Conservation (phyloP, 2,113 vertebrate species). For the Eolophus roseicapilla region DNA sequence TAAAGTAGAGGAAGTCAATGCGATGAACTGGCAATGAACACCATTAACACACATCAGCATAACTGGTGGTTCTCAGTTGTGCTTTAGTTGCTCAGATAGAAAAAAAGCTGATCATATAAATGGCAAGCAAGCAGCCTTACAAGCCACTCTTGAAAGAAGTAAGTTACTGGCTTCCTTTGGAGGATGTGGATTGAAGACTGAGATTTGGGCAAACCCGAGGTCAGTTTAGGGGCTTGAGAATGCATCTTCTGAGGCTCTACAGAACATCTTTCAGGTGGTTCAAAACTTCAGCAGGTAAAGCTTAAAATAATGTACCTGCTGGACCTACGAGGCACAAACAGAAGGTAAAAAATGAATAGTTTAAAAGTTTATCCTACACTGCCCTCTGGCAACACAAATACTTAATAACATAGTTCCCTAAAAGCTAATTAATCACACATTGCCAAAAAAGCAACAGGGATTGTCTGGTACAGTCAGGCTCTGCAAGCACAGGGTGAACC, state of each 20-base stretch:
- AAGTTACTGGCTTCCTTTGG: neutral
- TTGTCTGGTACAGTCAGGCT: neutral
- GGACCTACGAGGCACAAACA: neutral
- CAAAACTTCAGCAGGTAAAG: fast-evolving
- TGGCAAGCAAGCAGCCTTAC: neutral
- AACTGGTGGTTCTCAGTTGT: neutral
- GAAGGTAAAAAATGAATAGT: neutral
- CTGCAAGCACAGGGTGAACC: neutral
- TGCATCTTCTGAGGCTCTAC: neutral
- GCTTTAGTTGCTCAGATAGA: neutral
- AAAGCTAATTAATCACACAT: neutral
- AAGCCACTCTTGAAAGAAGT: neutral
- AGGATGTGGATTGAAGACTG: neutral
- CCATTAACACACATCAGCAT: neutral
- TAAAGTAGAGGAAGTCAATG: neutral
- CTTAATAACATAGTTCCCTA: neutral
- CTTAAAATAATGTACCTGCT: neutral
- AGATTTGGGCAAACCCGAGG: neutral
- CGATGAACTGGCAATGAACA: neutral
- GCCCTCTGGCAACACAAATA: neutral
- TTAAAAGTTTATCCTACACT: neutral
- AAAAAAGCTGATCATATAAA: neutral
- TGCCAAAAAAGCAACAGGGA: neutral
- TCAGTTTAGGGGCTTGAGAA: neutral
- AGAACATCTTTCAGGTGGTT: neutral